A percentile compares a stretch with the other conserved stretches of the same genome.
Evolutionary conservation across 2,113 vertebrate genomes (phyloP).

Genomic region (Hyaena hyaena): DNA sequence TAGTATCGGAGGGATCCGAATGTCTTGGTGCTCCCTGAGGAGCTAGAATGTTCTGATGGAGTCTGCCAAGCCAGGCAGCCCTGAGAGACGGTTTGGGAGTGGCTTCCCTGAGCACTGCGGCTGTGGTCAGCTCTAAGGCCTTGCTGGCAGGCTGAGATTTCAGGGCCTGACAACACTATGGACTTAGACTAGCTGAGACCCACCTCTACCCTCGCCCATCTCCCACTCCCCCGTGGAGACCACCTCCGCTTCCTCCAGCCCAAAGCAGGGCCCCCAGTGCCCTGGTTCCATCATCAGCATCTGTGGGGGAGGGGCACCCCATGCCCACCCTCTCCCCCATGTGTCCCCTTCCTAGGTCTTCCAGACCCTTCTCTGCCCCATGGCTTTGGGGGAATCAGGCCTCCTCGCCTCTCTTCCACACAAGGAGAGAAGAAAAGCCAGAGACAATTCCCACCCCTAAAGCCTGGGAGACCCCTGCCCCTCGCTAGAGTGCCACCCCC

Average conservation of each 20-base stretch:
- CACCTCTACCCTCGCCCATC: background rate
- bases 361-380: slow-evolving; percentile 67
- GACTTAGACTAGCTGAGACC: slow-evolving; percentile 59
- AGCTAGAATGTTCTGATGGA: background rate
- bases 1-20: background rate
- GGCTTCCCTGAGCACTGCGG: background rate
- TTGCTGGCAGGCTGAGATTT: background rate
- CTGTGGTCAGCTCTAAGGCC: slow-evolving; percentile 37
- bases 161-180: slow-evolving; percentile 26
- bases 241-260: slow-evolving; percentile 42
- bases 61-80: background rate
- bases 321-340: slow-evolving; percentile 54
- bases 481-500: slow-evolving; percentile 71
- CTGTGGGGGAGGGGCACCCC: slow-evolving; percentile 67
- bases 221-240: background rate
- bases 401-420: slow-evolving; percentile 21
- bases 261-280: slow-evolving; percentile 66
- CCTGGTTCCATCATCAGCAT: slow-evolving; percentile 81
- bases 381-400: slow-evolving; percentile 58
- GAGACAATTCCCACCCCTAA: slow-evolving; percentile 57
- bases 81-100: background rate
- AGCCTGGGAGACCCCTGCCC: slow-evolving; percentile 57
- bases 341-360: slow-evolving; percentile 69
- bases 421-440: slow-evolving; percentile 55
- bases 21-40: slow-evolving; percentile 2